A percentile compares a stretch with the other conserved stretches of the same genome.
phyloP scores from a whole-genome alignment of 2,797 vertebrate genomes.

The Anisognathus igniventris region DNA sequence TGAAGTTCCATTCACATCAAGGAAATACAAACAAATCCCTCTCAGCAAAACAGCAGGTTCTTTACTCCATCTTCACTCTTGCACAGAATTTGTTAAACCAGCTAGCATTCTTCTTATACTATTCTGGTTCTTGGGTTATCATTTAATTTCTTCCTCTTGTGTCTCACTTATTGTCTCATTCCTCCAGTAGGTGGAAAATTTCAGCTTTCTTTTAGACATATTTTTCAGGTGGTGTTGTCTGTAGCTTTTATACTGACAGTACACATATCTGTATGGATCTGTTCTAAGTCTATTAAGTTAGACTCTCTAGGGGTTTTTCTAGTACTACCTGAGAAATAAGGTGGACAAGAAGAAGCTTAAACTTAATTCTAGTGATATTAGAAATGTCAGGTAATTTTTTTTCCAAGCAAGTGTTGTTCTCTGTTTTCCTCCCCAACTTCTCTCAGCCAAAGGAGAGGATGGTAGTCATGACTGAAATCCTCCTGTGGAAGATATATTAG shows the following conservation, averaged over 20 bases:
- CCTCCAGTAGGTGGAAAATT: neutral
- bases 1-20: neutral
- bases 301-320: neutral
- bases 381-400: neutral
- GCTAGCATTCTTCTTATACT: neutral
- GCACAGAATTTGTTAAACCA: neutral
- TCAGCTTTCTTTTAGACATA: neutral
- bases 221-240: neutral
- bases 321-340: neutral
- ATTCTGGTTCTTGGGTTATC: neutral
- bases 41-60: neutral
- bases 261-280: neutral
- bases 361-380: neutral
- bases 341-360: neutral
- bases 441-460: neutral
- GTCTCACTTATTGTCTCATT: neutral
- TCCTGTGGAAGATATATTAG: neutral
- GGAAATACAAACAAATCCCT: neutral
- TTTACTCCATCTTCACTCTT: neutral
- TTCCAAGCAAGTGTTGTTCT: neutral
- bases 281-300: neutral
- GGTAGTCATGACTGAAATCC: neutral
- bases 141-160: neutral
- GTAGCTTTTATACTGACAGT: neutral
- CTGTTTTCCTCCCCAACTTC: neutral